Conservation (phyloP, 1,140 invertebrate genomes). For the Gonioctena quinquepunctata region DNA sequence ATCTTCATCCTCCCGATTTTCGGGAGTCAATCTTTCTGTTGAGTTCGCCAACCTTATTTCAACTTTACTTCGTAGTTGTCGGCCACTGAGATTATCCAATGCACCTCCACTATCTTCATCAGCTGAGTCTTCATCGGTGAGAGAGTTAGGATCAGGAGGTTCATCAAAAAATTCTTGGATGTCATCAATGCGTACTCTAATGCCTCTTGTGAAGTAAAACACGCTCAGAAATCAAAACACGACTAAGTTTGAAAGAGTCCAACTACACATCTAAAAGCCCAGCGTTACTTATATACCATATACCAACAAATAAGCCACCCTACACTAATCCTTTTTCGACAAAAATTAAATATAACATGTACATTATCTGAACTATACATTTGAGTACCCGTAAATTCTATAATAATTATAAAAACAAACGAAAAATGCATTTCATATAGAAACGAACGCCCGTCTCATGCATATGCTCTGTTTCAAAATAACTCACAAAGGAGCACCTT, state of each 20-base stretch:
- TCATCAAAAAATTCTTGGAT: constrained; percentile 35
- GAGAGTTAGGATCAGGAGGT: constrained; percentile 31
- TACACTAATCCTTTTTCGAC: neutral
- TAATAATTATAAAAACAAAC: neutral
- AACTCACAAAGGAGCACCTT: neutral
- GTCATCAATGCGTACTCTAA: neutral
- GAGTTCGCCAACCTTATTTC: neutral
- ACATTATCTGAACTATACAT: neutral
- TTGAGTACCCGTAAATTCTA: neutral
- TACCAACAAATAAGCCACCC: neutral
- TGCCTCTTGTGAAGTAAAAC: constrained; percentile 19
- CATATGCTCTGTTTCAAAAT: neutral
- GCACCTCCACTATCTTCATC: constrained; percentile 28
- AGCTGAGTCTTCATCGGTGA: constrained; percentile 37
- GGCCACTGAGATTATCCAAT: constrained; percentile 27
- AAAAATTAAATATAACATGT: neutral
- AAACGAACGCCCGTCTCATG: neutral
- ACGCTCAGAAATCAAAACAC: neutral
- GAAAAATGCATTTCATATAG: neutral
- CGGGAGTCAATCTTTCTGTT: neutral
- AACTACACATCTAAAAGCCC: neutral
- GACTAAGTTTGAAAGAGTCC: neutral
- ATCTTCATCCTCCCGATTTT: neutral
- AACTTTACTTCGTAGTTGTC: constrained; percentile 24
- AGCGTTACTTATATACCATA: neutral